Percentiles rank a stretch among this genome's conserved stretches.
These are phyloP conservation scores for Ips nitidus DNA, from an alignment of 1,140 invertebrate species.

Conservation along the genomic window DNA sequence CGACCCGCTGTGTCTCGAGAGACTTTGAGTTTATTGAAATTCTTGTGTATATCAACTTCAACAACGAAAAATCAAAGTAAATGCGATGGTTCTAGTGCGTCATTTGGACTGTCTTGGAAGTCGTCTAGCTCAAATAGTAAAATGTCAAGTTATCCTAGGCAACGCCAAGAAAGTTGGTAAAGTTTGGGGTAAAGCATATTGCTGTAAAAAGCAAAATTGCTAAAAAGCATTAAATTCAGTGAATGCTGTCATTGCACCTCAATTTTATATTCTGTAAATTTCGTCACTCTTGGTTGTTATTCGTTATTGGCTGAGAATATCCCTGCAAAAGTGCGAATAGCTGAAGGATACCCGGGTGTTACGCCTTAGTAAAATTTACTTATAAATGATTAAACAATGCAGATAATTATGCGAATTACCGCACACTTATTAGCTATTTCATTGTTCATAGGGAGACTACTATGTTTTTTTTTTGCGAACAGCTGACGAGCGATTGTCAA, in stretches of 20 bases:
- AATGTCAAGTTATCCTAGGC: too few relatives aligned
- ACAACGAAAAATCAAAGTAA: not conserved
- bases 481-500: not conserved
- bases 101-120: not conserved
- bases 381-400: not conserved
- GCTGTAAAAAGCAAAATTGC: not conserved
- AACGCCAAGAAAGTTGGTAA: too few relatives aligned
- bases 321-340: not conserved
- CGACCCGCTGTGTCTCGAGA: not conserved
- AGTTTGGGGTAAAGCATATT: not conserved
- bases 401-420: not conserved
- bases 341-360: not conserved
- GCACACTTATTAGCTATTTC: not conserved
- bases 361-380: not conserved
- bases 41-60: too few relatives aligned
- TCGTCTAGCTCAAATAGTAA: too few relatives aligned
- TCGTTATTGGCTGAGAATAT: too few relatives aligned
- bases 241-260: not conserved
- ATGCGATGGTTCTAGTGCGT: not conserved
- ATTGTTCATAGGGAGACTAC: not conserved
- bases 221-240: not conserved
- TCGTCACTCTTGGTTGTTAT: too few relatives aligned
- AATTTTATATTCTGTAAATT: too few relatives aligned
- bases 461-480: not conserved
- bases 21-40: not conserved